Base-by-base conservation (phyloP, 2,113 vertebrate species). In the Limanda limanda region DNA sequence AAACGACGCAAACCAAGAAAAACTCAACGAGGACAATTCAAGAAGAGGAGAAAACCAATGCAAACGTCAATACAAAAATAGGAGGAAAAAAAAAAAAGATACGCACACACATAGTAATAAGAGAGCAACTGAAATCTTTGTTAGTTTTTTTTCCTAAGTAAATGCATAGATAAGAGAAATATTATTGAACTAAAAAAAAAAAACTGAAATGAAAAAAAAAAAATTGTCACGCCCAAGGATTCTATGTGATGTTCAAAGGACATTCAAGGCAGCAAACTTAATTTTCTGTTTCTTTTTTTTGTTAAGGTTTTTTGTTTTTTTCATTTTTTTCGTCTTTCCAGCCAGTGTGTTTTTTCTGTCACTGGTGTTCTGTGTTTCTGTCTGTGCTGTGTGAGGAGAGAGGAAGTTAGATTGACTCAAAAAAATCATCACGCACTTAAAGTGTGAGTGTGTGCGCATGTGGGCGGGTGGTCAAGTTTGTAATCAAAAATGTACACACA, bases 151-250 rank as follows among this genome's bases (percentile, higher is more conserved):
- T 87, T 89, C 86, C 79, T 91, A 84, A 88, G 61, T 77, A 91
- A 92, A 92, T 86, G 69, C 89, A 82, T 92, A 91, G 86, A 90
- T 92, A 84, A 91, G 87, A 88, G 78, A 92, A 89, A 92, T 89
- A 80, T 83, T 91, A 89, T 90, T 89, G 84, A 92, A 92, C 87
- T 92, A 79, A 85, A 72, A 85, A 72, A 72, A 31, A 83, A 71
- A 1, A 3, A 48, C 17, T 13, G 55, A 23, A 40, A 25, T 27
- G 18, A 68, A 60, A 80, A 84, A 73, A 77, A 82, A 84, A 73
- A 77, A 82, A 89, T 81, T 62, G 89, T 93, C 92, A 81, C 37
- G 87, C 85, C 93, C 93, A 92, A 93, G 93, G 94, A 94, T 91
- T 92, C 72, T 87, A 75, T 87, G 82, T 91, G 82, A 86, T 88